Base-by-base conservation (phyloP, 1,140 invertebrate genomes). In the Radopholus similis region DNA sequence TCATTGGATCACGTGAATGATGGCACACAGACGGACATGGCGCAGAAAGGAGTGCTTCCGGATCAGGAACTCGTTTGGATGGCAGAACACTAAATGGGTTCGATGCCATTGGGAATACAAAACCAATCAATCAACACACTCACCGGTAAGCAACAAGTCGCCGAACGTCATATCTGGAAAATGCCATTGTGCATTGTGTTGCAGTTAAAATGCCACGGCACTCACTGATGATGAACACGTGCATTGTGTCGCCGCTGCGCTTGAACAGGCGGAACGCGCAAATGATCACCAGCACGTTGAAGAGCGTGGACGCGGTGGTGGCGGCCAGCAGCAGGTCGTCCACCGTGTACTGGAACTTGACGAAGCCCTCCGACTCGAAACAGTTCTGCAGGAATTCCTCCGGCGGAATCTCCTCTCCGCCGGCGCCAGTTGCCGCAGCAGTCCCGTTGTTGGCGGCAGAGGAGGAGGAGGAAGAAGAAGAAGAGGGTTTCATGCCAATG, bases 241-340 rank as follows among this genome's bases (percentile, higher is more conserved):
- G 80, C 81, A 81, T 82, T 21, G 80, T 82, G 56, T 81, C 79
- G 9, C 79, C 79, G 60, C 75, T 77, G 56, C 78, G 64, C 70
- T 79, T 80, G 59, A 82, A 82, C 26, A 81, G 49, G 59, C 77
- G 80, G n/a, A 81, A 74, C n/a, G 80, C 79, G 69, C 79, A 81
- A 58, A 82, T 74, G n/a, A 81, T 73, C 11, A 81, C 79, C 30
- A 82, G 62, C 2, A 81, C 68, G 54, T 81, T 81, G 68, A 80
- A 81, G 11, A 81, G 74, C 9, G 79, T 81, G 1, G 78, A 69
- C 8, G 78, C 79, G 51, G 82, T 81, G 13, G 66, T 70, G 2
- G 78, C 78, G 2, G 81, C 78, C 23, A 81, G 54, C 13, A 81
- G 53, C 42, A 81, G 65, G 64, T 81, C 78, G 47, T 81, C 78